Evolutionary conservation across 2,888 invertebrate genomes (phyloP).

Genomic region (Ecliptopera silaceata): DNA sequence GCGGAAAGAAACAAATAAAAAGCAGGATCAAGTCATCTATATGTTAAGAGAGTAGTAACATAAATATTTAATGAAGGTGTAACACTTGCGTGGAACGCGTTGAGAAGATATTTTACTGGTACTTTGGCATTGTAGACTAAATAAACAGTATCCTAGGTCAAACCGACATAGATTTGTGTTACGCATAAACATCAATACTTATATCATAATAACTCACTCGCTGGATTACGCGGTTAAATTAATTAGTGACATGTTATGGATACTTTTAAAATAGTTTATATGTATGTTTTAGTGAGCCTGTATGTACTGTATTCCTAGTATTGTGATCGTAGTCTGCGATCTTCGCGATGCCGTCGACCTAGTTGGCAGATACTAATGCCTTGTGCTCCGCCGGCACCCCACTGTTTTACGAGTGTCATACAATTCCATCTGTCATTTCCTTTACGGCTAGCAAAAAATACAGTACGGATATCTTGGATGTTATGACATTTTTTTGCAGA

Average conservation of each 20-base stretch:
- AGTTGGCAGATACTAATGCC: constrained; percentile 40
- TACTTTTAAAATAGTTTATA: no score
- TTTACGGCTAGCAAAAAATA: constrained; percentile 24
- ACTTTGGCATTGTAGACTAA: background rate
- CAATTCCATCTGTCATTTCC: constrained; percentile 40
- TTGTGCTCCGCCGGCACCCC: constrained; percentile 28
- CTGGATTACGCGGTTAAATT: no score
- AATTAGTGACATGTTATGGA: no score
- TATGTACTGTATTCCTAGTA: background rate
- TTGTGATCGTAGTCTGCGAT: constrained; percentile 2
- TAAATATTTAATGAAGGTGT: constrained; percentile 14
- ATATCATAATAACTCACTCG: background rate
- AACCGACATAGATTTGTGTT: background rate
- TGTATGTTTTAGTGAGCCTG: no score
- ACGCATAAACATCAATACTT: background rate
- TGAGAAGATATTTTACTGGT: constrained; percentile 7
- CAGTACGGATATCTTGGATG: constrained; percentile 3
- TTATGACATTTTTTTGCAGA: constrained; percentile 5
- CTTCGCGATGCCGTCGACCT: constrained; percentile 40
- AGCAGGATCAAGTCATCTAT: constrained; percentile 8
- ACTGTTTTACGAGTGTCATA: constrained; percentile 26
- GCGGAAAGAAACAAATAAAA: constrained; percentile 5
- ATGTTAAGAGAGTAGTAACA: constrained; percentile 11
- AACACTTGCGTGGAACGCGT: constrained; percentile 13
- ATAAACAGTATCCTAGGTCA: constrained; percentile 16